Evolutionary conservation across 1,140 invertebrate species (phyloP).

Genomic region (Caenorhabditis remanei): DNA sequence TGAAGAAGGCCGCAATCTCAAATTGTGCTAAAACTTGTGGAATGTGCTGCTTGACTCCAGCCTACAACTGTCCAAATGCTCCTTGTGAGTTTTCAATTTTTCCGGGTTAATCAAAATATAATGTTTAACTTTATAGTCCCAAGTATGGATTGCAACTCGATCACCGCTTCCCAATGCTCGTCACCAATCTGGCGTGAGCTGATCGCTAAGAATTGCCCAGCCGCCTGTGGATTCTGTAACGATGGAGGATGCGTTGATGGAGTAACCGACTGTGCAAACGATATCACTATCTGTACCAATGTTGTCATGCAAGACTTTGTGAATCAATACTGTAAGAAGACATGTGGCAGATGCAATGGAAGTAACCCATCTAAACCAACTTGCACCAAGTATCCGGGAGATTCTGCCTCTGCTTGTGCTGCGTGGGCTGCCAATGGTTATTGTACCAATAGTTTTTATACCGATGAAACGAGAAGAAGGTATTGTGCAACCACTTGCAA

Average conservation of each 20-base stretch:
- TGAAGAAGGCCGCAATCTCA: slow-evolving; percentile 15
- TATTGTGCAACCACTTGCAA: slow-evolving; percentile 51
- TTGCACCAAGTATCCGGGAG: background rate
- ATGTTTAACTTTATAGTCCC: slow-evolving; percentile 10
- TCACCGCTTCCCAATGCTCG: slow-evolving; percentile 1
- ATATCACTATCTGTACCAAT: slow-evolving; percentile 27
- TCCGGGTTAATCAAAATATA: background rate
- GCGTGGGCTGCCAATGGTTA: slow-evolving; percentile 41
- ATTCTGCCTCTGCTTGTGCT: background rate
- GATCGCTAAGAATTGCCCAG: slow-evolving; percentile 23
- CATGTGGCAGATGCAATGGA: slow-evolving; percentile 27
- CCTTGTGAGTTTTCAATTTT: background rate
- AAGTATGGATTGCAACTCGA: background rate
- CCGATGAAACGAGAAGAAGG: background rate
- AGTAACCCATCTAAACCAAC: background rate
- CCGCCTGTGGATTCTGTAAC: slow-evolving; percentile 17
- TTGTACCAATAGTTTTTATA: slow-evolving; percentile 27
- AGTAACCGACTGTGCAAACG: slow-evolving; percentile 39
- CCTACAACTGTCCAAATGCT: slow-evolving; percentile 31
- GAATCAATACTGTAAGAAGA: slow-evolving; percentile 57
- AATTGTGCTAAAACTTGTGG: slow-evolving; percentile 19
- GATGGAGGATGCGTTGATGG: slow-evolving; percentile 46
- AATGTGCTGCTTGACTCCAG: slow-evolving; percentile 20
- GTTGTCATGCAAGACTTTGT: slow-evolving; percentile 52
- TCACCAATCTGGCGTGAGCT: slow-evolving; percentile 4